A percentile compares a stretch with the other conserved stretches of the same genome.
phyloP scores from a whole-genome alignment of 2,797 vertebrate genomes.

The Acanthiza pusilla region DNA sequence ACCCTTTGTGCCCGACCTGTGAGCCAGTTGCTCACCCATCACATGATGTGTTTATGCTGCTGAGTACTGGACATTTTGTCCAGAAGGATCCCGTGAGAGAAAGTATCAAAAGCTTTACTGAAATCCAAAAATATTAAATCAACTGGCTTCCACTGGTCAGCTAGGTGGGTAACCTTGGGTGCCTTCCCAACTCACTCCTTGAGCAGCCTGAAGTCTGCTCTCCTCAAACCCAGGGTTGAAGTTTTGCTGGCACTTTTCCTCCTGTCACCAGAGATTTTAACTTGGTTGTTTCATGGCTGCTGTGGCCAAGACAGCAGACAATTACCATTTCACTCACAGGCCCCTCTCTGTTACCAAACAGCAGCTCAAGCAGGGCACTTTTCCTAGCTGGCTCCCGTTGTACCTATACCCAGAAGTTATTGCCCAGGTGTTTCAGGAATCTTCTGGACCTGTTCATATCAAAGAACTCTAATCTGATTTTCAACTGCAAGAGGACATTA shows the following conservation, averaged over 20 bases:
- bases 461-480: background rate
- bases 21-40: background rate
- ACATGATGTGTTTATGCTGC: background rate
- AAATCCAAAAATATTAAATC: background rate
- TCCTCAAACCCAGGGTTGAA: background rate
- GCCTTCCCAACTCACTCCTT: background rate
- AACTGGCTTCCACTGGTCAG: background rate
- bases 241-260: background rate
- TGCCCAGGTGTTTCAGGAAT: background rate
- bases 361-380: background rate
- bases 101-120: background rate
- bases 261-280: background rate
- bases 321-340: background rate
- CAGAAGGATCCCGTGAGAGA: background rate
- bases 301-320: background rate
- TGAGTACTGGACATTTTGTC: background rate
- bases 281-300: background rate
- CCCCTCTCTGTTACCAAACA: background rate
- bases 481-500: background rate
- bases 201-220: background rate
- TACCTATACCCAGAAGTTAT: background rate
- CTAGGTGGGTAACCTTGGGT: background rate
- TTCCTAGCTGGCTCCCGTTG: background rate
- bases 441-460: background rate
- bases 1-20: fast-evolving